phyloP scores from a whole-genome alignment of 2,113 vertebrate genomes.

The Archocentrus centrarchus region DNA sequence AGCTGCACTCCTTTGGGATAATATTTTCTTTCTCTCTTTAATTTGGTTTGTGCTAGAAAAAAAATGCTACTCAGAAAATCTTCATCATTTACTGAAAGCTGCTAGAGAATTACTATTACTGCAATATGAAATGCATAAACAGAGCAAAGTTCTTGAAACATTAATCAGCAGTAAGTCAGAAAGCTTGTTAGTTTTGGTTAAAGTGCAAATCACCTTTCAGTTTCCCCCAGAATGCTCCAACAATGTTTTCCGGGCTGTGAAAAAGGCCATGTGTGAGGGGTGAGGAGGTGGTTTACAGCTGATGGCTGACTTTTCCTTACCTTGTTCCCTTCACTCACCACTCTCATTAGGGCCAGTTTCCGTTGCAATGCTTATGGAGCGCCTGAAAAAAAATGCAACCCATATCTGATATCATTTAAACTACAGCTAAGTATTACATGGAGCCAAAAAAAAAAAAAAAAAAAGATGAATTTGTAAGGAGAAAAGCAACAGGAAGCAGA shows the following conservation, averaged over 20 bases:
- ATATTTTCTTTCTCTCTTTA: neutral
- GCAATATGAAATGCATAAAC: neutral
- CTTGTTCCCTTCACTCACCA: conserved; percentile 57
- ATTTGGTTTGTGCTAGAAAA: neutral
- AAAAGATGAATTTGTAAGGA: neutral
- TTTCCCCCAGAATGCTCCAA: conserved; percentile 10
- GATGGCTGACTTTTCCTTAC: conserved; percentile 40
- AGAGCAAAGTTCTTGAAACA: neutral
- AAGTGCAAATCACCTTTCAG: conserved; percentile 29
- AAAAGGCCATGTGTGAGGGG: conserved; percentile 18
- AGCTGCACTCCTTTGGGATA: neutral
- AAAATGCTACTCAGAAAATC: neutral
- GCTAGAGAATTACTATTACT: neutral
- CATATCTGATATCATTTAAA: conserved; percentile 30
- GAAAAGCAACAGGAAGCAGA: neutral
- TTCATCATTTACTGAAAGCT: neutral
- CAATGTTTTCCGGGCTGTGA: conserved; percentile 34
- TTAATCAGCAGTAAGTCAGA: conserved; percentile 19
- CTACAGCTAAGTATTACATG: conserved; percentile 16
- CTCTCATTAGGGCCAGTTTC: conserved; percentile 41
- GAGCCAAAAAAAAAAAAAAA: neutral
- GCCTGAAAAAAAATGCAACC: neutral
- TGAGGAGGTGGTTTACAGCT: conserved; percentile 13
- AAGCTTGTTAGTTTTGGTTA: conserved; percentile 38
- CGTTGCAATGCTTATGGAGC: neutral